A percentile compares a stretch with the other conserved stretches of the same genome.
phyloP scores from a whole-genome alignment of 2,113 vertebrate species.

The Xyliphius kryptos region DNA sequence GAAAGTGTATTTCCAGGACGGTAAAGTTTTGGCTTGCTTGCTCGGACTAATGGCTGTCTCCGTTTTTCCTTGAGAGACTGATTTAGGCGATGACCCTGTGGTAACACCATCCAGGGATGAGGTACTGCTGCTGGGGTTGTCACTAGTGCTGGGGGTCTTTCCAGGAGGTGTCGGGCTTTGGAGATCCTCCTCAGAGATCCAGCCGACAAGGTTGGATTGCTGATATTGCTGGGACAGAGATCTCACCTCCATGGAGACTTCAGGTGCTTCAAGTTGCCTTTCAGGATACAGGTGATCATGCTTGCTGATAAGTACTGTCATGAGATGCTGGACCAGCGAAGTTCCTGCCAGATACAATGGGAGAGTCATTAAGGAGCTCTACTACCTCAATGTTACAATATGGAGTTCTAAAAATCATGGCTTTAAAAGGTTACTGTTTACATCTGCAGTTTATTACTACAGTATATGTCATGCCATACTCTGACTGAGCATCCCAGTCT shows the following conservation, averaged over 20 bases:
- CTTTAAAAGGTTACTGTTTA: too few species aligned
- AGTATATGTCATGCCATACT: too few species aligned
- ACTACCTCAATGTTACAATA: too few species aligned
- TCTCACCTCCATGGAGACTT: conserved; percentile 48
- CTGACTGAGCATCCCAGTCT: too few species aligned
- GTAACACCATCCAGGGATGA: conserved; percentile 64
- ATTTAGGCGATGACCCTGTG: conserved; percentile 39
- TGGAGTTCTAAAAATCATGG: too few species aligned
- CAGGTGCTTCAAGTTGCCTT: conserved; percentile 52
- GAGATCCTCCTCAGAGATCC: conserved; percentile 78
- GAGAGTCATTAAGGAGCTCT: too few species aligned
- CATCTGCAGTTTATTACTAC: too few species aligned
- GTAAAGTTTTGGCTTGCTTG: conserved; percentile 71
- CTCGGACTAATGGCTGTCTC: conserved; percentile 64
- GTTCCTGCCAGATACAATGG: too few species aligned
- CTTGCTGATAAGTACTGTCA: conserved; percentile 84
- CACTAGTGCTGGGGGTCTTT: conserved; percentile 38
- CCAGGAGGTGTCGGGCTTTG: too few species aligned
- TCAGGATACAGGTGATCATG: conserved; percentile 74
- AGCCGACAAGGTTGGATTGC: conserved; percentile 67
- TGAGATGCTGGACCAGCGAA: conserved; percentile 86
- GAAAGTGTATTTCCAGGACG: conserved; percentile 80
- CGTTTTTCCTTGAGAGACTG: conserved; percentile 47
- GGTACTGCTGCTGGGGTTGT: conserved; percentile 58
- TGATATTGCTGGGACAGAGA: conserved; percentile 52